Conservation (phyloP, 2,797 vertebrate species). For the Schizopygopsis malacanthus region DNA sequence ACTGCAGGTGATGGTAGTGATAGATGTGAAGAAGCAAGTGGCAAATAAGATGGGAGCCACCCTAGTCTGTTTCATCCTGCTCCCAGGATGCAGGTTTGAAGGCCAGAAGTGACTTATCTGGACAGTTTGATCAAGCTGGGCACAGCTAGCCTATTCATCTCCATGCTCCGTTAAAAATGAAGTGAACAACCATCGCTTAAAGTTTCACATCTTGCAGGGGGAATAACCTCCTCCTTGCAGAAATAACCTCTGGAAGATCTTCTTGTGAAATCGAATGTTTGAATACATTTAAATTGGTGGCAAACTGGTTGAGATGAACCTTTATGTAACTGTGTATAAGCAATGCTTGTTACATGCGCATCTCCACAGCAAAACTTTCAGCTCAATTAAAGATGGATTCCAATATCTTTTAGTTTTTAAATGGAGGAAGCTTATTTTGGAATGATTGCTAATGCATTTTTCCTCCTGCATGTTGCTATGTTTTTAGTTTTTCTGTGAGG, state of each 20-base stretch:
- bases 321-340: neutral
- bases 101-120: constrained; percentile 54
- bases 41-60: constrained; percentile 46
- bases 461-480: constrained; percentile 9
- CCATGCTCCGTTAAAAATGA: neutral
- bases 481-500: constrained; percentile 38
- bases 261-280: neutral
- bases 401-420: neutral
- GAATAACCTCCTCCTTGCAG: neutral
- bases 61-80: constrained; percentile 24
- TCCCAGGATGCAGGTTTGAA: constrained; percentile 45
- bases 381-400: neutral
- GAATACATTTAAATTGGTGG: neutral
- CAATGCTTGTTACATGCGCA: neutral
- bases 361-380: neutral
- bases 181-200: neutral
- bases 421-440: neutral
- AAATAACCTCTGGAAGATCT: constrained; percentile 9
- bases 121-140: constrained; percentile 30
- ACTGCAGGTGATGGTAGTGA: constrained; percentile 47
- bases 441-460: neutral
- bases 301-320: neutral
- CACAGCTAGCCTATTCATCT: constrained; percentile 33
- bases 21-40: constrained; percentile 42
- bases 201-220: neutral